Conservation (phyloP, 1,140 invertebrate species). For the Papilio polyxenes region DNA sequence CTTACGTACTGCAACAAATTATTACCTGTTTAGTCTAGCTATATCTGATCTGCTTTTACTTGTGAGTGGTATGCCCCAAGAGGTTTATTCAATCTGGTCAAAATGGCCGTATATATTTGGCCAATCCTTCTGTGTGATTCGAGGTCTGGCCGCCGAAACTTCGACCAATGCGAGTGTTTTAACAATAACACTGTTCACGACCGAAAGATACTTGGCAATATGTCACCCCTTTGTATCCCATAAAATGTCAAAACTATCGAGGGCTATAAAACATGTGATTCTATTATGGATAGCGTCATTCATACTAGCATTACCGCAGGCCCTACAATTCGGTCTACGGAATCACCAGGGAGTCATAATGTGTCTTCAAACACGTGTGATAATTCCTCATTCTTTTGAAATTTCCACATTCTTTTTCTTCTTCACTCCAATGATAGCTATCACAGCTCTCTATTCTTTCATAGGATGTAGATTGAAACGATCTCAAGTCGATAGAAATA, state of each 20-base stretch:
- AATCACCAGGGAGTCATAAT: slow-evolving; percentile 76
- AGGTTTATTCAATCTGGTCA: slow-evolving; percentile 93
- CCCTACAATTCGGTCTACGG: slow-evolving; percentile 86
- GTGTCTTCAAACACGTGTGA: slow-evolving; percentile 82
- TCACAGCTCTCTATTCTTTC: slow-evolving; percentile 91
- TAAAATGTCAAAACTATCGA: slow-evolving; percentile 90
- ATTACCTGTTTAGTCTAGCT: slow-evolving; percentile 96
- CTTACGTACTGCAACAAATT: slow-evolving; percentile 97
- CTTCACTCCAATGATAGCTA: slow-evolving; percentile 91
- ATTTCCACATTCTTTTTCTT: slow-evolving; percentile 93
- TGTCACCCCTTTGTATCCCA: slow-evolving; percentile 89
- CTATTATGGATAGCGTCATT: slow-evolving; percentile 87
- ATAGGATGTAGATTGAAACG: slow-evolving; percentile 88
- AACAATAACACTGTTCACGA: slow-evolving; percentile 90
- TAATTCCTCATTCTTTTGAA: slow-evolving; percentile 89
- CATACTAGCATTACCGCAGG: slow-evolving; percentile 89
- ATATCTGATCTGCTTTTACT: slow-evolving; percentile 95
- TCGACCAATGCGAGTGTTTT: slow-evolving; percentile 96
- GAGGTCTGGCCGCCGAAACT: slow-evolving; percentile 92
- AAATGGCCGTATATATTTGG: slow-evolving; percentile 94
- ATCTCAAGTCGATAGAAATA: slow-evolving; percentile 81
- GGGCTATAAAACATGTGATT: slow-evolving; percentile 88
- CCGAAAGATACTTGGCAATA: slow-evolving; percentile 90
- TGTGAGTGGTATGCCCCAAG: slow-evolving; percentile 89
- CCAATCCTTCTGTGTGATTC: slow-evolving; percentile 90